These are phyloP conservation scores for Phymanthus crucifer DNA, from an alignment of 92 coral and sea anemone species.

Conservation along the genomic window DNA sequence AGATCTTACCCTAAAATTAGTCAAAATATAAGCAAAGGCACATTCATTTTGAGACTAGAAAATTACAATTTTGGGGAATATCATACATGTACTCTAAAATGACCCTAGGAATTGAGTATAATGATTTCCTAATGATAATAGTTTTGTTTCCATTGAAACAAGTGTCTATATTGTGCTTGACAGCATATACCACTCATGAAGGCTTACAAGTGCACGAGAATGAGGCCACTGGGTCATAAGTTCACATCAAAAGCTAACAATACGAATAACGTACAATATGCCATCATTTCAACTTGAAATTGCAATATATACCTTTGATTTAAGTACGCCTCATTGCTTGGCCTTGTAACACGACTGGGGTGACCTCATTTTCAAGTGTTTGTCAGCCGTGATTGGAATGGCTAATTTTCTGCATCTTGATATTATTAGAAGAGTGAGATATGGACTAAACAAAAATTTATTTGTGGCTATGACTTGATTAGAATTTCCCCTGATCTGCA, in stretches of 20 bases:
- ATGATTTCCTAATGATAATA: neutral
- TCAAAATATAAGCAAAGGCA: conserved; percentile 6
- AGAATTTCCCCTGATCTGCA: neutral
- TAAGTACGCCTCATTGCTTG: too few relatives aligned
- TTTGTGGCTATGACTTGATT: neutral
- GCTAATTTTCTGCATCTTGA: too few relatives aligned
- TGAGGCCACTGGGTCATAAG: too few relatives aligned
- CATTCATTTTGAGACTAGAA: conserved; percentile 4
- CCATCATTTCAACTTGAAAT: too few relatives aligned
- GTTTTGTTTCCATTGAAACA: neutral
- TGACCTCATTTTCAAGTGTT: too few relatives aligned
- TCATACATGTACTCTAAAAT: conserved; percentile 4
- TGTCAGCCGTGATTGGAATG: too few relatives aligned
- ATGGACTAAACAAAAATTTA: neutral
- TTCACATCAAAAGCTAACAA: too few relatives aligned
- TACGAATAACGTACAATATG: too few relatives aligned
- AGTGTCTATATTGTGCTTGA: neutral
- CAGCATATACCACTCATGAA: neutral
- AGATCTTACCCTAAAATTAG: neutral
- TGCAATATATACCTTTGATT: too few relatives aligned
- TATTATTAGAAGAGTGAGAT: neutral
- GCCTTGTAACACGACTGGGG: too few relatives aligned
- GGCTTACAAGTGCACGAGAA: too few relatives aligned
- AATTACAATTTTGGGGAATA: conserved; percentile 10
- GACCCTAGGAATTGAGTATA: neutral